Conservation (phyloP, 2,113 vertebrate genomes). For the Desmodus rotundus region DNA sequence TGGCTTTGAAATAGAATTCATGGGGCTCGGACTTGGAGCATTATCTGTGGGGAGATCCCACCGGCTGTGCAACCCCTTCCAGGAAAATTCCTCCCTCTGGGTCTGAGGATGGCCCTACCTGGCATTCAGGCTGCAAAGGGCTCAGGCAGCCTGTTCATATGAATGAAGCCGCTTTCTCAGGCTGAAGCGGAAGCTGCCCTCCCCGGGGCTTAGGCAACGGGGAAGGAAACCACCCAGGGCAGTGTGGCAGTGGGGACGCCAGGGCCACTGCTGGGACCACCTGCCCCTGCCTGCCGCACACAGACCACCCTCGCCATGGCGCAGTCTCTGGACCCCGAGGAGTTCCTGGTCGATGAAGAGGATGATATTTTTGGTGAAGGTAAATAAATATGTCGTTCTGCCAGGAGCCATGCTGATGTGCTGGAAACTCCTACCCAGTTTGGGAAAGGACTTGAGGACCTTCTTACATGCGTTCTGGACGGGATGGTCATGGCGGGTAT, state of each 20-base stretch:
- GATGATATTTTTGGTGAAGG: constrained; percentile 84
- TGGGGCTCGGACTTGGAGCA: neutral
- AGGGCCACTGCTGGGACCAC: neutral
- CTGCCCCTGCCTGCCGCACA: neutral
- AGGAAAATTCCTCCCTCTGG: neutral
- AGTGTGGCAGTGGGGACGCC: neutral
- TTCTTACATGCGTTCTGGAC: neutral
- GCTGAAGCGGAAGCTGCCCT: constrained; percentile 76
- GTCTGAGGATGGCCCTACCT: constrained; percentile 22
- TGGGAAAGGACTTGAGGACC: constrained; percentile 25
- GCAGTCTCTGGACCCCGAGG: constrained; percentile 73
- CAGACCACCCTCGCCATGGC: constrained; percentile 47
- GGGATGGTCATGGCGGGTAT: neutral
- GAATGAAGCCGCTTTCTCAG: constrained; percentile 69
- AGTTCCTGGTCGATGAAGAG: constrained; percentile 66
- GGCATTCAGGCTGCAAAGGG: constrained; percentile 40
- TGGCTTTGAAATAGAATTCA: neutral
- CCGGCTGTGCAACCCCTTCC: neutral
- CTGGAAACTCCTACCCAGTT: constrained; percentile 2
- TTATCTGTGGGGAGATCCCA: constrained; percentile 25
- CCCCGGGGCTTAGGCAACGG: constrained; percentile 66
- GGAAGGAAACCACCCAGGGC: constrained; percentile 66
- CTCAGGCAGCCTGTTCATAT: constrained; percentile 19
- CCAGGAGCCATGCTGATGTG: neutral
- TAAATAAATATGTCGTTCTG: constrained; percentile 79